phyloP scores from a whole-genome alignment of 2,797 vertebrate species.

The Hippopotamyrus pictus region DNA sequence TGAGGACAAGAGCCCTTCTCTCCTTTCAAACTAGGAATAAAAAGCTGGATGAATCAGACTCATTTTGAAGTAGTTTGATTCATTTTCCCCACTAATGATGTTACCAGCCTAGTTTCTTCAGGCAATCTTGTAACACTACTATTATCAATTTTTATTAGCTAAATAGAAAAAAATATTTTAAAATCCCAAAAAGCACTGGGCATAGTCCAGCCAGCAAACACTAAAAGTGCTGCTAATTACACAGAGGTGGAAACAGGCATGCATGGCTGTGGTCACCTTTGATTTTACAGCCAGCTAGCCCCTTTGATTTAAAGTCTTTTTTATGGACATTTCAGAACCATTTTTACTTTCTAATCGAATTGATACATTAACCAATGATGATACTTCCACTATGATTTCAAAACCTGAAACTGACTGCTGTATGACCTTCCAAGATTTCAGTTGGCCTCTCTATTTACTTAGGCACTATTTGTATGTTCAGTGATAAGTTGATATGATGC shows the following conservation, averaged over 20 bases:
- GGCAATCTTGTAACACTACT: conserved; percentile 28
- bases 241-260: not conserved
- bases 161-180: conserved; percentile 26
- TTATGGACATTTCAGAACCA: not conserved
- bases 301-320: not conserved
- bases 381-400: not conserved
- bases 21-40: conserved; percentile 26
- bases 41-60: conserved; percentile 29
- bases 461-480: not conserved
- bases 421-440: not conserved
- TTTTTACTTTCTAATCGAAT: conserved; percentile 13
- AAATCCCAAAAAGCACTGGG: conserved; percentile 20
- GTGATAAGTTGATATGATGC: not conserved
- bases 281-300: not conserved
- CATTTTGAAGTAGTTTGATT: conserved; percentile 31
- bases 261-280: not conserved
- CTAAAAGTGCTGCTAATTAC: conserved; percentile 26
- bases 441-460: not conserved
- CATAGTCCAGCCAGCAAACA: conserved; percentile 16
- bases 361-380: not conserved
- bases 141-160: conserved; percentile 27
- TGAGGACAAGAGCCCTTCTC: conserved; percentile 30
- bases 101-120: conserved; percentile 26
- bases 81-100: conserved; percentile 28
- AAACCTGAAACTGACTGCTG: not conserved